phyloP scores from a whole-genome alignment of 2,113 vertebrate genomes.

The Lycaon pictus region DNA sequence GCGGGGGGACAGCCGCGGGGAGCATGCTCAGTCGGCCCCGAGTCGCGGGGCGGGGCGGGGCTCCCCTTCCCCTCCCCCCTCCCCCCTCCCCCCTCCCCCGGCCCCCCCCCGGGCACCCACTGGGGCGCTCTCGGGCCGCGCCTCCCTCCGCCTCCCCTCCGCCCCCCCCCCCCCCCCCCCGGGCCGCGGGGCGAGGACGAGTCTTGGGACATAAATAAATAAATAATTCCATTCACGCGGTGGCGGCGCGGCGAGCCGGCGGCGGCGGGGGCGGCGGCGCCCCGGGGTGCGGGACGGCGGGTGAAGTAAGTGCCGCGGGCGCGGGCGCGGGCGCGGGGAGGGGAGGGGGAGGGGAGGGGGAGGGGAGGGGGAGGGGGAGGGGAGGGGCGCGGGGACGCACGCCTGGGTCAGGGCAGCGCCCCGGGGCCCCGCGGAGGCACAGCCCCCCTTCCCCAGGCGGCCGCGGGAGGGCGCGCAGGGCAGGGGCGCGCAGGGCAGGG shows the following conservation, averaged over 20 bases:
- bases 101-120: background rate
- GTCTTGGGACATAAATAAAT: conserved; percentile 87
- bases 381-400: no score
- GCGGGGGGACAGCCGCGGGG: background rate
- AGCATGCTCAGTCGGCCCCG: conserved; percentile 67
- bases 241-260: conserved; percentile 76
- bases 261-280: conserved; percentile 59
- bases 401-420: no score
- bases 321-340: no score
- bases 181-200: conserved; percentile 72
- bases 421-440: no score
- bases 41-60: background rate
- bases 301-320: conserved; percentile 72
- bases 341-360: no score
- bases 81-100: background rate
- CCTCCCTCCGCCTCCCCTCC: background rate
- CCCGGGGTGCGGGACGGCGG: conserved; percentile 75
- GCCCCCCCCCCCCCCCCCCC: background rate
- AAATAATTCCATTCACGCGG: conserved; percentile 81
- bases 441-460: no score
- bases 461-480: no score
- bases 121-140: background rate
- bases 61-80: background rate
- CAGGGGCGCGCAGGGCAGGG: no score
- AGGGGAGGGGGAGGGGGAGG: no score